A percentile compares a stretch with the other conserved stretches of the same genome.
Conservation (phyloP, 2,113 vertebrate species). For the Steatornis caripensis region DNA sequence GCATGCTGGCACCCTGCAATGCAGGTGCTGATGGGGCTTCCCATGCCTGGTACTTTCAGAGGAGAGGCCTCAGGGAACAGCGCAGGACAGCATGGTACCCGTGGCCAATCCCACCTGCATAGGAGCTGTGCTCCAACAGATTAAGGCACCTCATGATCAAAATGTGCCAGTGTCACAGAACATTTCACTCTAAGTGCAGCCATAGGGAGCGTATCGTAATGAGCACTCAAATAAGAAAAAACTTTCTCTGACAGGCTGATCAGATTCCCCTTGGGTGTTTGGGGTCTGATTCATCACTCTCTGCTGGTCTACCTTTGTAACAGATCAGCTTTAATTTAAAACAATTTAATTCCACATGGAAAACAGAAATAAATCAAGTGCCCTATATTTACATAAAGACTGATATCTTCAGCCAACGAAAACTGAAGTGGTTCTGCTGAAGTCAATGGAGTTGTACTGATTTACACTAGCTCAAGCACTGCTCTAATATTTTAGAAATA, state of each 20-base stretch:
- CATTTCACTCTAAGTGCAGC: background rate
- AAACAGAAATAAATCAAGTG: slow-evolving; percentile 23
- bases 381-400: background rate
- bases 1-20: background rate
- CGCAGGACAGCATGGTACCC: accelerated
- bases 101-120: background rate
- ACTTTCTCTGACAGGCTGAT: background rate
- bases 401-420: background rate
- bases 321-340: background rate
- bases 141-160: background rate
- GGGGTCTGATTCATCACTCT: background rate
- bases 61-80: background rate
- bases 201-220: background rate
- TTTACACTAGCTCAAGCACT: background rate
- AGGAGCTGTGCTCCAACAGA: background rate
- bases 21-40: background rate
- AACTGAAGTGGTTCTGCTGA: background rate
- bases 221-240: background rate
- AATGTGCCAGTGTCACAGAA: background rate
- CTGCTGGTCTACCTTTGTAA: background rate
- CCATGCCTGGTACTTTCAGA: background rate
- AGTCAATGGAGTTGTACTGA: background rate
- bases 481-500: background rate
- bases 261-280: background rate
- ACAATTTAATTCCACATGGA: background rate